Conservation (phyloP, 2,888 invertebrate genomes). For the Omphaloscelis lunosa region DNA sequence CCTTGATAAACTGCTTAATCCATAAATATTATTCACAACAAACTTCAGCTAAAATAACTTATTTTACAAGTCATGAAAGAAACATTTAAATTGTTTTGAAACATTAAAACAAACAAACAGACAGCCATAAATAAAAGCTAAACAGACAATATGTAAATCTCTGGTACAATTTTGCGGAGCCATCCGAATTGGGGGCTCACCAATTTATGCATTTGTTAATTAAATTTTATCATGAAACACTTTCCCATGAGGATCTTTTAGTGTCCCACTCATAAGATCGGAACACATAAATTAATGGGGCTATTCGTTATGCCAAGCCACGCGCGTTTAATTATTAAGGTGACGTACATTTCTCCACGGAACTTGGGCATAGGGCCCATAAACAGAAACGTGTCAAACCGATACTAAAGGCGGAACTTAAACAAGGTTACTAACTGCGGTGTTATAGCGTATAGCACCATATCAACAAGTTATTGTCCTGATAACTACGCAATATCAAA, state of each 20-base stretch:
- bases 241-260: conserved; percentile 82
- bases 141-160: conserved; percentile 65
- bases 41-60: conserved; percentile 21
- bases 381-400: conserved; percentile 53
- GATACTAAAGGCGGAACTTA: conserved; percentile 52
- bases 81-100: conserved; percentile 47
- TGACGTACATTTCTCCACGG: conserved; percentile 51
- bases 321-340: conserved; percentile 71
- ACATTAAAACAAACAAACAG: conserved; percentile 49
- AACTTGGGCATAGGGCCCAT: conserved; percentile 49
- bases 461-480: conserved; percentile 53
- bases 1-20: conserved; percentile 32
- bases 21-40: conserved; percentile 28
- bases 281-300: conserved; percentile 83
- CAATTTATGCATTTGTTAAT: conserved; percentile 81
- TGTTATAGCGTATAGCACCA: conserved; percentile 23
- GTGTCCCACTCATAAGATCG: conserved; percentile 84
- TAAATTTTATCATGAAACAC: conserved; percentile 79
- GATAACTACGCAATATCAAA: conserved; percentile 30
- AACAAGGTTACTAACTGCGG: conserved; percentile 36
- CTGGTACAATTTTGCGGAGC: conserved; percentile 51
- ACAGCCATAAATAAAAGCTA: conserved; percentile 54
- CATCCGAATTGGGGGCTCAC: conserved; percentile 65
- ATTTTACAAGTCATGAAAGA: conserved; percentile 40
- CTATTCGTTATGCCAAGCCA: conserved; percentile 84